These are phyloP conservation scores for Tupiocoris notatus DNA, from an alignment of 2,888 invertebrate species.

Conservation along the genomic window DNA sequence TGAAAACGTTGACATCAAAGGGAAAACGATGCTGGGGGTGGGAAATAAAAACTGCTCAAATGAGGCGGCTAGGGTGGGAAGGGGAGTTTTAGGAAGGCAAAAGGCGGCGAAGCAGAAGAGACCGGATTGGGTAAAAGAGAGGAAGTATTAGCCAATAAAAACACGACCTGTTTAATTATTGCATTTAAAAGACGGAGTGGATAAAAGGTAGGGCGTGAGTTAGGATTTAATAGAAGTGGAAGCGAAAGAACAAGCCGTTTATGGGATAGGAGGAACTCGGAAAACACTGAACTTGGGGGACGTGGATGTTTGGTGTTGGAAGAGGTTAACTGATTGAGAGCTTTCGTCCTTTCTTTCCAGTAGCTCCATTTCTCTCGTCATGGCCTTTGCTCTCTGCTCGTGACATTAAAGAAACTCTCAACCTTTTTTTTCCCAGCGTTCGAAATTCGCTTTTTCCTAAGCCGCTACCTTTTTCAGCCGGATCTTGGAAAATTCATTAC, in stretches of 20 bases:
- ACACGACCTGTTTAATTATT: constrained; percentile 19
- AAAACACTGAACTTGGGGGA: too few species aligned
- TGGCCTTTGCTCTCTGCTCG: neutral
- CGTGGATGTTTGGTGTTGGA: neutral
- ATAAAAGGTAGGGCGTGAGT: neutral
- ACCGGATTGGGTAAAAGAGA: neutral
- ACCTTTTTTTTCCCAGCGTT: neutral
- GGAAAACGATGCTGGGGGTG: neutral
- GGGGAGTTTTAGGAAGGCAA: neutral
- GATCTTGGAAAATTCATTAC: neutral
- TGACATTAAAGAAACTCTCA: neutral
- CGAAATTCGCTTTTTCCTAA: neutral
- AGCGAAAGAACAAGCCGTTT: neutral
- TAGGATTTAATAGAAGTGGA: neutral
- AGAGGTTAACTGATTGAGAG: constrained; percentile 9
- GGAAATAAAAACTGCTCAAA: neutral
- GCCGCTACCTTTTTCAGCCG: too few species aligned
- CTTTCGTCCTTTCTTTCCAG: neutral
- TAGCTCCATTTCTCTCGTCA: neutral
- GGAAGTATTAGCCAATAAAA: constrained; percentile 11
- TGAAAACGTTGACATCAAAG: neutral
- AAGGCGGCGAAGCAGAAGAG: neutral
- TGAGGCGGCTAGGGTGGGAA: neutral
- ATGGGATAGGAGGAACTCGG: too few species aligned
- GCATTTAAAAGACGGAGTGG: constrained; percentile 1